These are phyloP conservation scores for Zaprionus camerounensis DNA, from an alignment of 1,140 invertebrate genomes.

Conservation along the genomic window DNA sequence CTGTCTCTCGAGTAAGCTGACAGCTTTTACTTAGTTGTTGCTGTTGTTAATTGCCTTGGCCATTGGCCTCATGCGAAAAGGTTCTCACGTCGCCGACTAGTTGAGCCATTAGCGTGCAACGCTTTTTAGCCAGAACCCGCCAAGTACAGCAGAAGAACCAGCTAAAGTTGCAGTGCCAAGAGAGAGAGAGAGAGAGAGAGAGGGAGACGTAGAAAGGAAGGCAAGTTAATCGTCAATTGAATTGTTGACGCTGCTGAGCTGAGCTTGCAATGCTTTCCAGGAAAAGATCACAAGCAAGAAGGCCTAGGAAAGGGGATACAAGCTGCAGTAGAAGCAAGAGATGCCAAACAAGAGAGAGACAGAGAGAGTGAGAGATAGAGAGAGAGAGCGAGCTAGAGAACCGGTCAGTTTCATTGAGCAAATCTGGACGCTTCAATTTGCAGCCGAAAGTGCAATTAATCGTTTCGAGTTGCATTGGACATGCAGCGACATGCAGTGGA, in stretches of 20 bases:
- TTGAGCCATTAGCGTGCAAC: slow-evolving; percentile 51
- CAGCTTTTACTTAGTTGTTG: slow-evolving; percentile 34
- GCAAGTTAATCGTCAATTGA: slow-evolving; percentile 26
- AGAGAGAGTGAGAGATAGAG: background rate
- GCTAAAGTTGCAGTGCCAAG: slow-evolving; percentile 9
- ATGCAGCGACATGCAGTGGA: slow-evolving; percentile 9
- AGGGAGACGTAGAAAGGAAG: background rate
- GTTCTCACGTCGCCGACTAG: slow-evolving; percentile 63
- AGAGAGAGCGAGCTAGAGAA: background rate
- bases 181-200: slow-evolving; percentile 16
- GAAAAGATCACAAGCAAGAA: slow-evolving; percentile 17
- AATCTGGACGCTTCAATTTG: slow-evolving; percentile 1
- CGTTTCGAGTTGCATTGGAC: background rate
- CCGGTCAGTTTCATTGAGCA: slow-evolving; percentile 4
- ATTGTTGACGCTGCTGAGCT: slow-evolving; percentile 28
- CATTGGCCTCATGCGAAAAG: slow-evolving; percentile 50
- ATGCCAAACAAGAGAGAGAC: background rate
- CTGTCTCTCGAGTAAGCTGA: background rate
- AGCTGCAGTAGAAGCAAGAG: background rate
- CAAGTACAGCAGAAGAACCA: background rate
- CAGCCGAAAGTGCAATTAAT: slow-evolving; percentile 30
- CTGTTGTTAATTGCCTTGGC: slow-evolving; percentile 59
- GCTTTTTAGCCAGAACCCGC: slow-evolving; percentile 30
- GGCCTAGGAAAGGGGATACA: background rate
- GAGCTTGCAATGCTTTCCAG: slow-evolving; percentile 31